phyloP scores from a whole-genome alignment of 2,888 invertebrate species.

The Drosophila paramelanica region DNA sequence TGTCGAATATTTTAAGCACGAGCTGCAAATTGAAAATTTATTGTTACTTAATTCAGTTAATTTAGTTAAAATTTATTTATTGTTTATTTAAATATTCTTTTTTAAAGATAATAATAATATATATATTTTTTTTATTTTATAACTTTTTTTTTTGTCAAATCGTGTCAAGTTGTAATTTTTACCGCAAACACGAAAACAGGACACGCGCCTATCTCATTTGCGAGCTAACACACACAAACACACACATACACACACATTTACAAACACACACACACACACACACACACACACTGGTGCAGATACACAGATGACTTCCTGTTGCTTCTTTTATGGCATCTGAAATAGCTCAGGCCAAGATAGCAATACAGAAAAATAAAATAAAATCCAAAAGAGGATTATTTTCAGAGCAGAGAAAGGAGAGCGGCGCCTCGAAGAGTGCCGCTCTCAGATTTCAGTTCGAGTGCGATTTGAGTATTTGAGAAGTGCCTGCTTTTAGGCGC shows the following conservation, averaged over 20 bases:
- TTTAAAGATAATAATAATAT: too few species aligned
- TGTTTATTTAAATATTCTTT: too few species aligned
- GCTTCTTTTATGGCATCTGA: conserved; percentile 41
- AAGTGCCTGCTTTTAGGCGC: conserved; percentile 48
- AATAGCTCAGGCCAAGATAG: conserved; percentile 40
- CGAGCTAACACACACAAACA: conserved; percentile 1
- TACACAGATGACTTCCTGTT: conserved; percentile 50
- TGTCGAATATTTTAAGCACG: background rate
- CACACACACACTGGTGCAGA: conserved; percentile 6
- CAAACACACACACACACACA: conserved; percentile 1
- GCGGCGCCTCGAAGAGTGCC: conserved; percentile 12
- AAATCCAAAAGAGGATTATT: background rate
- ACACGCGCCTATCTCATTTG: conserved; percentile 19
- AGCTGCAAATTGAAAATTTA: too few species aligned
- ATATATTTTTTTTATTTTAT: too few species aligned
- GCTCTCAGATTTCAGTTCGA: conserved; percentile 40
- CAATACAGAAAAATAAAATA: conserved; percentile 10
- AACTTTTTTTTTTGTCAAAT: too few species aligned
- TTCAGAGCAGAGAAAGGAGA: background rate
- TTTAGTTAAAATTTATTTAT: too few species aligned
- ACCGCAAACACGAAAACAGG: too few species aligned
- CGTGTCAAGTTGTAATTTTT: too few species aligned
- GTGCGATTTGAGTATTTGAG: conserved; percentile 23
- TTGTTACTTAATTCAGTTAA: too few species aligned
- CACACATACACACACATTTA: conserved; percentile 1